Percentiles rank a stretch among this genome's conserved stretches.
These are phyloP conservation scores for Vimba vimba DNA, from an alignment of 2,113 vertebrate genomes.

Conservation along the genomic window DNA sequence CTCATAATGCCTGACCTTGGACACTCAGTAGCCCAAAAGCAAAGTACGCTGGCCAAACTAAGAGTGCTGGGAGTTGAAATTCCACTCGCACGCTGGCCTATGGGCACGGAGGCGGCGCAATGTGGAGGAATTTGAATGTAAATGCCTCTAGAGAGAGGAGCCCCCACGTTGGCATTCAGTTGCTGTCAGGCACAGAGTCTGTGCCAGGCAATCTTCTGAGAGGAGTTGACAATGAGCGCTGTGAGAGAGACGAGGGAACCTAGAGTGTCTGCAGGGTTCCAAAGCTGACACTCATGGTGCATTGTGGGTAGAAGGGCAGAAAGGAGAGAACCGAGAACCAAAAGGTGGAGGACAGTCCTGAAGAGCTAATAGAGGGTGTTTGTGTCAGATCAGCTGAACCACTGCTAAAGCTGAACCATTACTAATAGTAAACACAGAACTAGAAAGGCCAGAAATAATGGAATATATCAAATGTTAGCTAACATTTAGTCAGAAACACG, in stretches of 20 bases:
- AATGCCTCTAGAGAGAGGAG: conserved; percentile 64
- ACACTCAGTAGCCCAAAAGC: not conserved
- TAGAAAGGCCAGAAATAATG: not conserved
- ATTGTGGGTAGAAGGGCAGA: conserved; percentile 26
- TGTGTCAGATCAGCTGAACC: not conserved
- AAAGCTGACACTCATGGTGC: conserved; percentile 51
- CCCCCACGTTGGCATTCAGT: conserved; percentile 67
- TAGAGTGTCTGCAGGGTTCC: conserved; percentile 60
- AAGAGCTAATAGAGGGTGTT: not conserved
- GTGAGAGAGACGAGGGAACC: conserved; percentile 57
- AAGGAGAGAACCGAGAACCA: not conserved
- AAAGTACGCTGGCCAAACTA: not conserved
- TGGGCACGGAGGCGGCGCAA: conserved; percentile 47
- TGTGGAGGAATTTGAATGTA: conserved; percentile 71
- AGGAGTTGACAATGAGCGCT: conserved; percentile 61
- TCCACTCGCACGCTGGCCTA: conserved; percentile 49
- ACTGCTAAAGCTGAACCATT: not conserved
- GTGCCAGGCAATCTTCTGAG: conserved; percentile 63
- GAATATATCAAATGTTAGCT: not conserved
- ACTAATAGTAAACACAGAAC: not conserved
- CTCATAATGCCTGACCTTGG: not conserved
- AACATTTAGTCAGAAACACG: not conserved
- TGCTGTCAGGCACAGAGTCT: conserved; percentile 57
- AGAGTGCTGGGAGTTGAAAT: conserved; percentile 49
- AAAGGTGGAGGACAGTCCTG: not conserved